Base-by-base conservation (phyloP, 1,140 invertebrate species). In the Anoplolepis gracilipes region DNA sequence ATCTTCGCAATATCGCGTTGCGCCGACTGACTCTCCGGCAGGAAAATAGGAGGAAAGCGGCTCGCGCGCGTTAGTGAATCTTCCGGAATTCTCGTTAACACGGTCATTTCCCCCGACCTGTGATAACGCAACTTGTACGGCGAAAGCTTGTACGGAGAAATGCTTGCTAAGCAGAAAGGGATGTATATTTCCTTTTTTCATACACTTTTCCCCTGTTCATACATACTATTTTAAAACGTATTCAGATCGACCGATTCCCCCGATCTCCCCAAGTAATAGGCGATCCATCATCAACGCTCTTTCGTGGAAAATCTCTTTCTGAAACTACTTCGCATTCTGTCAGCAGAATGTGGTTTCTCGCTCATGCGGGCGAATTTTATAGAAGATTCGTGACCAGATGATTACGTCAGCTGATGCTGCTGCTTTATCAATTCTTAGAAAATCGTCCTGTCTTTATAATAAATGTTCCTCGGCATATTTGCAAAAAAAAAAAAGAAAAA, bases 1-100 rank as follows among this genome's bases (percentile, higher is more conserved):
- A 84, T 90, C 85, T 90, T 78, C 55, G 36, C 49, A 61, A 89
- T 84, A 89, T 88, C 62, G 36, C 28, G 28, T 72, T 49, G n/a
- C 64, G 59, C 72, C 62, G 72, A 78, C 57, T 62, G 72, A 78
- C 57, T 62, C 46, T 75, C n/a, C 0, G 69, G 55, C 49, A 73
- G 49, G 55, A 46, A 85, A 82, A 87, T 67, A 72, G 67, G 73
- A 28, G 55, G 36, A 46, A 75, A 72, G n/a, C 78, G 53, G 13
- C 57, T 88, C 42, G 46, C 11, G n/a, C 64, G 46, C 11, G 22
- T 49, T 73, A 42, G 65, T 69, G 69, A 46, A 75, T 73, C 59
- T 84, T 13, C 33, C 42, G n/a, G 72, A 77, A 53, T 84, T 77
- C 72, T 84, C 73, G 42, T 76, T 75, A 84, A 55, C 53, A 59